phyloP scores from a whole-genome alignment of 2,797 vertebrate genomes.

The Oreochromis grahami region DNA sequence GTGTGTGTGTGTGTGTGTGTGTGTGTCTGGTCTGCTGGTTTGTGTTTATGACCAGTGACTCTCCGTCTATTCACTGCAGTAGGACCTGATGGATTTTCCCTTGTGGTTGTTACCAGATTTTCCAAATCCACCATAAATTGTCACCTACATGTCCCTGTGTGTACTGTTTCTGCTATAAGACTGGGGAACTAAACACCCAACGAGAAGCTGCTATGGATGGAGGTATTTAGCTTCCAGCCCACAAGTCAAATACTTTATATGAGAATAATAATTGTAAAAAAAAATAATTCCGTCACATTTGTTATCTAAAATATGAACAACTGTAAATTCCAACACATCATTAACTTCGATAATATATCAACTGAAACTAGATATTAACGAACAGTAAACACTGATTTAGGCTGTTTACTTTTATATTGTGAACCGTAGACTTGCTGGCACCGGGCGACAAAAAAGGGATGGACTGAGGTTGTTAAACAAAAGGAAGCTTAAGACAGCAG shows the following conservation, averaged over 20 bases:
- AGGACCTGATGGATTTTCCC: slow-evolving; percentile 22
- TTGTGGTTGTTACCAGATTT: background rate
- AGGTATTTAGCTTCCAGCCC: background rate
- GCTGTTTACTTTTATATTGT: background rate
- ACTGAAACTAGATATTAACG: background rate
- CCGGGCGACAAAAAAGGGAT: background rate
- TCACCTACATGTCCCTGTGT: background rate
- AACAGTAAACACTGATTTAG: background rate
- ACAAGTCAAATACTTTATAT: background rate
- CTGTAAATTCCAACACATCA: background rate
- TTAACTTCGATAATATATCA: background rate
- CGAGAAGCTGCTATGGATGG: background rate
- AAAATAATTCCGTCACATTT: background rate
- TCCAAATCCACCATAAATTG: background rate
- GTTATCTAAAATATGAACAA: background rate
- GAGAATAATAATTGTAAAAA: background rate
- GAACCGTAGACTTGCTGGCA: background rate
- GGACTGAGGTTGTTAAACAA: background rate
- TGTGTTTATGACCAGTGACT: slow-evolving; percentile 60
- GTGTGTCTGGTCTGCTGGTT: slow-evolving; percentile 47
- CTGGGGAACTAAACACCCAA: background rate
- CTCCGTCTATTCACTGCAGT: slow-evolving; percentile 24
- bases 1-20: background rate
- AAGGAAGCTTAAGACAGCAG: background rate
- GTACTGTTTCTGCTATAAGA: background rate